phyloP scores from a whole-genome alignment of 1,140 invertebrate species.

The Paralvinella palmiformis region DNA sequence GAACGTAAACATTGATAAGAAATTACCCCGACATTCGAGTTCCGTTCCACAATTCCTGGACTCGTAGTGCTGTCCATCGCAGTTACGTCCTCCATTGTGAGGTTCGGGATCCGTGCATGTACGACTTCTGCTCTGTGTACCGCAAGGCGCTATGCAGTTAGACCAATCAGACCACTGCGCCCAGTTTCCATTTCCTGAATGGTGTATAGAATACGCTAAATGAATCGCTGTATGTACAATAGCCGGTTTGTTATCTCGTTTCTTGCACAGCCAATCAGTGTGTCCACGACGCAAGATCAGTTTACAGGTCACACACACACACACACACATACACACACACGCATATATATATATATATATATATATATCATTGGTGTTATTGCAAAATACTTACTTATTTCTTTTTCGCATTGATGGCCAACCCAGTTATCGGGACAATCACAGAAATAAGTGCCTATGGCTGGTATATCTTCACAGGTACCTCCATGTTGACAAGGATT shows the following conservation, averaged over 20 bases:
- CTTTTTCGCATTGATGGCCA: slow-evolving; percentile 9
- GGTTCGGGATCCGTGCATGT: slow-evolving; percentile 13
- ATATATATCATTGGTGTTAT: too few relatives aligned
- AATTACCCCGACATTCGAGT: not conserved
- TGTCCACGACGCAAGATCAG: too few relatives aligned
- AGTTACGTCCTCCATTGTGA: slow-evolving; percentile 27
- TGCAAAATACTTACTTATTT: not conserved
- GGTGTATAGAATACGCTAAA: not conserved
- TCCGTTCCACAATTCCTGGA: not conserved
- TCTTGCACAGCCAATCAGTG: too few relatives aligned
- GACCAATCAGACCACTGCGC: slow-evolving; percentile 40
- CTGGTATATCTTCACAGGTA: slow-evolving; percentile 1
- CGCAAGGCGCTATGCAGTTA: slow-evolving; percentile 35
- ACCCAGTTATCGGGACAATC: slow-evolving; percentile 5
- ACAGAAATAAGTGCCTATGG: slow-evolving; percentile 8
- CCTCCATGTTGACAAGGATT: slow-evolving; percentile 8
- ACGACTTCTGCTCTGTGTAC: slow-evolving; percentile 30
- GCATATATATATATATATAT: too few relatives aligned
- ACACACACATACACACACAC: too few relatives aligned
- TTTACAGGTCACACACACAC: too few relatives aligned
- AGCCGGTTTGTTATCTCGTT: not conserved
- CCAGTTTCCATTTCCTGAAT: slow-evolving; percentile 41
- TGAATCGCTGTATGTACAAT: not conserved
- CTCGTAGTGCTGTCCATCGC: slow-evolving; percentile 32
- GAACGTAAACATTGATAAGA: too few relatives aligned